Base-by-base conservation (phyloP, 2,113 vertebrate species). In the Poeciliopsis turrubarensis region DNA sequence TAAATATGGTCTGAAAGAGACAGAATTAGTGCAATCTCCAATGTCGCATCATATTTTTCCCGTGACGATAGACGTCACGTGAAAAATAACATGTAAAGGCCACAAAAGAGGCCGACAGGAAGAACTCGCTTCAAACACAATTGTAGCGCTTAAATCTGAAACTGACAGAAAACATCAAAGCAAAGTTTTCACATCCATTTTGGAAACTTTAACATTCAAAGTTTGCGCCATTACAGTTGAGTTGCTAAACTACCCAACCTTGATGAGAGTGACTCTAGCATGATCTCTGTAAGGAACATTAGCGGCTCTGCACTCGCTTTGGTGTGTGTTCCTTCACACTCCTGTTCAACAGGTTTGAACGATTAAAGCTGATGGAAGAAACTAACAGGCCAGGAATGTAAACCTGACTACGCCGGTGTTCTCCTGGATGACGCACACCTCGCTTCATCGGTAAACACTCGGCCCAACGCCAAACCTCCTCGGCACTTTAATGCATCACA, bases 301-400 rank as follows among this genome's bases (percentile, higher is more conserved):
- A 69, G 30, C 32, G 70, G 39, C 34, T 26, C 11, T 14, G 3
- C 67, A 31, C 30, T 30, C 12, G 14, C 31, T 44, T 65, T 30
- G 7, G 9, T 34, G 27, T 62, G 27, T 66, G 37, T 32, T 57
- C 19, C 3, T 13, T n/a, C 47, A 22, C 17, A 17, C 70, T 51
- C 80, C 37, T 67, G 78, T 87, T 70, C 61, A 71, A 67, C 73
- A 79, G 73, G 86, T 85, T 81, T 77, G 82, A 65, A 70, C 65
- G 72, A 72, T 75, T 70, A 91, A 83, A 78, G 83, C 29, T 76
- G 85, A 78, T 79, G 89, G 86, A 71, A 65, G 68, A 85, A 84
- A 83, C 83, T 68, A 27, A 68, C 60, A 86, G 1, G 63, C 82
- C 31, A 78, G 86, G 89, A 89, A 86, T 89, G 72, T 82, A 75